A percentile compares a stretch with the other conserved stretches of the same genome.
phyloP scores from a whole-genome alignment of 2,113 vertebrate species.

The Zapornia atra region DNA sequence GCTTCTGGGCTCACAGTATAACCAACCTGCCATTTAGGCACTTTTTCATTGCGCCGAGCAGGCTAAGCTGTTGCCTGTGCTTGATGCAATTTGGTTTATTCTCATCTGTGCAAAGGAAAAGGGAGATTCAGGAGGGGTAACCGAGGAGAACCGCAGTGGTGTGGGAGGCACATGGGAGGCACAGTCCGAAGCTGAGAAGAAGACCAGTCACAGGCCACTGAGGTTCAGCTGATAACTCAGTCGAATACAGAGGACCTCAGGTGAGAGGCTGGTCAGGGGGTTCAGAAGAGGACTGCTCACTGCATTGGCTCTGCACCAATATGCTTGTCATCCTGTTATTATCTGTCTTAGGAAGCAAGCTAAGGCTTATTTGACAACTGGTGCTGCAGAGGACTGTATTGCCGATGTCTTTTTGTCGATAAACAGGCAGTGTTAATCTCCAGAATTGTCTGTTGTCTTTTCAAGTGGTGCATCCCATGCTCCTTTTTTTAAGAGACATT shows the following conservation, averaged over 20 bases:
- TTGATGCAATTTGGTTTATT: background rate
- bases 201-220: background rate
- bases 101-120: background rate
- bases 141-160: background rate
- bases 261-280: background rate
- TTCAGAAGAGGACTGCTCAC: background rate
- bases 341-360: background rate
- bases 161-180: background rate
- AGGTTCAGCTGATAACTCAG: conserved; percentile 7
- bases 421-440: background rate
- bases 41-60: background rate
- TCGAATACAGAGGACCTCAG: background rate
- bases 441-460: background rate
- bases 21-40: conserved; percentile 39
- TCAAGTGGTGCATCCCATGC: background rate
- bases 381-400: background rate
- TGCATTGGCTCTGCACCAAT: background rate
- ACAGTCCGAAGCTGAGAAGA: background rate
- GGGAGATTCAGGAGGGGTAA: background rate
- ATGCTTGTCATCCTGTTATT: background rate
- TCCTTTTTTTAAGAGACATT: background rate
- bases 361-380: background rate
- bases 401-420: background rate
- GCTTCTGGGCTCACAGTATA: background rate
- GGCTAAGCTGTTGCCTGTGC: background rate